Evolutionary conservation across 2,797 vertebrate genomes (phyloP).

Genomic region (Morus bassanus): DNA sequence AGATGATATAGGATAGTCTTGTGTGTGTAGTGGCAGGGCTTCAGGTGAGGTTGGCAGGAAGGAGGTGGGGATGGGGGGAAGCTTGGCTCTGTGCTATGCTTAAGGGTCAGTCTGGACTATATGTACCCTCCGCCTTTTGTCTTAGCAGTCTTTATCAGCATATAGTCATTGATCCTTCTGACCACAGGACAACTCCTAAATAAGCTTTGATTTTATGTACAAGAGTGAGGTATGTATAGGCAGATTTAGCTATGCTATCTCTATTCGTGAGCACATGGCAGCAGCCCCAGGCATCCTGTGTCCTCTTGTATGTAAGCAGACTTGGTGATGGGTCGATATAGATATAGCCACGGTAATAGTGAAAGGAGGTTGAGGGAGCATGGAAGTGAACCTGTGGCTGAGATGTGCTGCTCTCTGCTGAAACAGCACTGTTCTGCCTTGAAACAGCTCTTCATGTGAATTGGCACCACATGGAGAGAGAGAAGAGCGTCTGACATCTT

Average conservation of each 20-base stretch:
- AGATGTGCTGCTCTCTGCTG: no score
- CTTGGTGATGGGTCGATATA: no score
- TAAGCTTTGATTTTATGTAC: not conserved
- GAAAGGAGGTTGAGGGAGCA: not conserved
- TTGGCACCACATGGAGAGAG: accelerated
- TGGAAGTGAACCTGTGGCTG: accelerated
- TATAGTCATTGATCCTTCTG: not conserved
- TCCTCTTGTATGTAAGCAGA: not conserved
- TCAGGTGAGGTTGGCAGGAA: not conserved
- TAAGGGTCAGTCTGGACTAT: not conserved
- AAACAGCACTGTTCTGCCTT: not conserved
- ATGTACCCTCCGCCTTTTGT: not conserved
- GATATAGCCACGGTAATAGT: not conserved
- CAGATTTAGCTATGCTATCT: not conserved
- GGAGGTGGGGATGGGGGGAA: not conserved
- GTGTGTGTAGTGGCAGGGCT: no score
- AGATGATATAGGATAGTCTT: not conserved
- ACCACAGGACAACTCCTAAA: not conserved
- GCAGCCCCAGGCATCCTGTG: no score
- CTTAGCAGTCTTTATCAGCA: no score
- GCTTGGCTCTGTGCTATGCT: not conserved
- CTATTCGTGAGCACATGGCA: not conserved
- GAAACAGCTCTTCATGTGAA: not conserved
- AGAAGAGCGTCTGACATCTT: not conserved
- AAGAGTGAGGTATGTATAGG: not conserved